These are phyloP conservation scores for Chloebia gouldiae DNA, from an alignment of 2,113 vertebrate genomes.

Conservation along the genomic window DNA sequence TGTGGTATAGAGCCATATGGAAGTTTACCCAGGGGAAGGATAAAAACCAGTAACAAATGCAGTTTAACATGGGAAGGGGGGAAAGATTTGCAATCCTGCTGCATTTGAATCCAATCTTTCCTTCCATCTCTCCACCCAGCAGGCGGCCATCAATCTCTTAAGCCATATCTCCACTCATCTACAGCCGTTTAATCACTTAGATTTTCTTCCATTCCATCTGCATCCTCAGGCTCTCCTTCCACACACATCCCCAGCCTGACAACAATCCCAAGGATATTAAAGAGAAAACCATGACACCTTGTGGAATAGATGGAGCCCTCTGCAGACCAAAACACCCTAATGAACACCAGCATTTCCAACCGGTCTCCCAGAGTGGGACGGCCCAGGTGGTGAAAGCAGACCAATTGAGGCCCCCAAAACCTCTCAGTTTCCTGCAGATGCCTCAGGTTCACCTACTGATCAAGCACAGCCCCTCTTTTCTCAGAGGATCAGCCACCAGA, in stretches of 20 bases:
- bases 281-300: slow-evolving; percentile 57
- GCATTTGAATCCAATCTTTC: neutral
- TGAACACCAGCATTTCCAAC: neutral
- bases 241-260: slow-evolving; percentile 11
- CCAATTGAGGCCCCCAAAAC: neutral
- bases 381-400: neutral
- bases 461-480: neutral
- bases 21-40: neutral
- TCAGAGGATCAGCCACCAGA: slow-evolving; percentile 30
- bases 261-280: slow-evolving; percentile 36
- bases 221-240: slow-evolving; percentile 25
- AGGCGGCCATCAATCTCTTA: slow-evolving; percentile 1
- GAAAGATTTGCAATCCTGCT: neutral
- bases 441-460: neutral
- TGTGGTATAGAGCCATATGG: neutral
- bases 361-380: neutral
- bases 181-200: slow-evolving; percentile 16
- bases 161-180: slow-evolving; percentile 13
- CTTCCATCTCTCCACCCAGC: slow-evolving; percentile 23
- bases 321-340: neutral
- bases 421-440: neutral
- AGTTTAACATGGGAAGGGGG: neutral
- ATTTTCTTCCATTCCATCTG: slow-evolving; percentile 38
- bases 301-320: slow-evolving; percentile 21
- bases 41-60: neutral